Evolutionary conservation across 1,140 invertebrate genomes (phyloP).

Genomic region (Proales similis): DNA sequence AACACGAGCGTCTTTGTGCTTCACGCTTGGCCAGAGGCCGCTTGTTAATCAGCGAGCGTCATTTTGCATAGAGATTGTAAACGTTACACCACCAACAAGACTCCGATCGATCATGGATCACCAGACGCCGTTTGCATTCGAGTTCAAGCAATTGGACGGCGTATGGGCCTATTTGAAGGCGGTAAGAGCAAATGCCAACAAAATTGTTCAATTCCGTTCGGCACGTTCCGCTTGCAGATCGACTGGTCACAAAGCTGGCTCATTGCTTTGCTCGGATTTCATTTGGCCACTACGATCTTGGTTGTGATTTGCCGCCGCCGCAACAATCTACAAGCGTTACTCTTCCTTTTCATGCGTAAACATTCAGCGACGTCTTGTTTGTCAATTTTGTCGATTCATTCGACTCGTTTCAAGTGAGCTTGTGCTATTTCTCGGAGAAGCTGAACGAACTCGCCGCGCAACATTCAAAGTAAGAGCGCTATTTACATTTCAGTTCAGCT

Average conservation of each 20-base stretch:
- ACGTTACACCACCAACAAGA: too few relatives aligned
- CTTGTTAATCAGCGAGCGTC: background rate
- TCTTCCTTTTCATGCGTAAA: constrained; percentile 7
- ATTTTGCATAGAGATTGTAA: background rate
- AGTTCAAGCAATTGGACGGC: constrained; percentile 3
- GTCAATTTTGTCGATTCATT: background rate
- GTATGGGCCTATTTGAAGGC: constrained; percentile 4
- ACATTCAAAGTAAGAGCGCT: background rate
- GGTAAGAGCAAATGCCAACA: background rate
- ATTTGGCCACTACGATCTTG: background rate
- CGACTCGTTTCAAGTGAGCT: background rate
- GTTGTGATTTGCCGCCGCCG: background rate
- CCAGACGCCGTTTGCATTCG: constrained; percentile 6
- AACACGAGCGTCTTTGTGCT: constrained; percentile 4
- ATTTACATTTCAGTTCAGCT: background rate
- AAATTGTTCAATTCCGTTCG: background rate
- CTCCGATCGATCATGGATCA: too few relatives aligned
- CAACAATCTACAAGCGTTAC: constrained; percentile 2
- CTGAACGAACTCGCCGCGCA: constrained; percentile 19
- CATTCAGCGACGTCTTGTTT: background rate
- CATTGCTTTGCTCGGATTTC: background rate
- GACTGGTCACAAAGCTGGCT: constrained; percentile 34
- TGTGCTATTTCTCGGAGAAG: constrained; percentile 17
- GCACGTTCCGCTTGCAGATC: constrained; percentile 13
- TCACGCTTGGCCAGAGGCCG: background rate